phyloP scores from a whole-genome alignment of 2,888 invertebrate genomes.

The Oxystoma pomonae region DNA sequence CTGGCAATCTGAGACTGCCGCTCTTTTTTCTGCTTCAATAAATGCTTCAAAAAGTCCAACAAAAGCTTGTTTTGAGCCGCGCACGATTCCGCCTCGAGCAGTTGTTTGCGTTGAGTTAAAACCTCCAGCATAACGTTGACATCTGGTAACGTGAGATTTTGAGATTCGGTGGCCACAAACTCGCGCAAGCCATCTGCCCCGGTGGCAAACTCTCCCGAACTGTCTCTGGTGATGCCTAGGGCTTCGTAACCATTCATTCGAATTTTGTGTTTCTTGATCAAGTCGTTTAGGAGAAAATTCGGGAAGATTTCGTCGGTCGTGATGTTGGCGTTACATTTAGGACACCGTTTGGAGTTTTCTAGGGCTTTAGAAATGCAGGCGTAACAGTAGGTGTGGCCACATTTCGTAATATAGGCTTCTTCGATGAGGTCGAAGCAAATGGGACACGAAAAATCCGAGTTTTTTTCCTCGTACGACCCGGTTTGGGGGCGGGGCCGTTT shows the following conservation, averaged over 20 bases:
- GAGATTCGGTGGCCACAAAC: constrained; percentile 64
- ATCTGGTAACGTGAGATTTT: constrained; percentile 70
- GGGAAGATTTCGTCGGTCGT: constrained; percentile 75
- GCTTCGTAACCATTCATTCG: constrained; percentile 50
- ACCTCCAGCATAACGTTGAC: constrained; percentile 79
- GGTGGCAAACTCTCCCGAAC: constrained; percentile 45
- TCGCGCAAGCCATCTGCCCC: constrained; percentile 56
- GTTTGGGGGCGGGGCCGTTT: constrained; percentile 52
- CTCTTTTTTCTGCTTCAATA: constrained; percentile 68
- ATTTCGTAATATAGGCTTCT: constrained; percentile 86
- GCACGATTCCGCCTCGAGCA: constrained; percentile 76
- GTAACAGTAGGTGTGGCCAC: constrained; percentile 90
- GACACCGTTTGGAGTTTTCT: constrained; percentile 52
- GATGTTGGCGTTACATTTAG: constrained; percentile 55
- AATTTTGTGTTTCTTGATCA: constrained; percentile 68
- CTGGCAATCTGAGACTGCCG: constrained; percentile 61
- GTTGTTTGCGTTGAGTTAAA: constrained; percentile 71
- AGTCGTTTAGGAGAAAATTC: constrained; percentile 79
- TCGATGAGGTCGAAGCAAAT: constrained; percentile 86
- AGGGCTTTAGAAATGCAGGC: constrained; percentile 70
- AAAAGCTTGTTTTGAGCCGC: constrained; percentile 77
- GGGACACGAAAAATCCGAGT: constrained; percentile 67
- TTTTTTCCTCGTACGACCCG: constrained; percentile 62
- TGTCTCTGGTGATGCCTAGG: constrained; percentile 43
- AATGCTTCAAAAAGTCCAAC: constrained; percentile 76